Base-by-base conservation (phyloP, 2,888 invertebrate species). In the Hanleya hanleyi region DNA sequence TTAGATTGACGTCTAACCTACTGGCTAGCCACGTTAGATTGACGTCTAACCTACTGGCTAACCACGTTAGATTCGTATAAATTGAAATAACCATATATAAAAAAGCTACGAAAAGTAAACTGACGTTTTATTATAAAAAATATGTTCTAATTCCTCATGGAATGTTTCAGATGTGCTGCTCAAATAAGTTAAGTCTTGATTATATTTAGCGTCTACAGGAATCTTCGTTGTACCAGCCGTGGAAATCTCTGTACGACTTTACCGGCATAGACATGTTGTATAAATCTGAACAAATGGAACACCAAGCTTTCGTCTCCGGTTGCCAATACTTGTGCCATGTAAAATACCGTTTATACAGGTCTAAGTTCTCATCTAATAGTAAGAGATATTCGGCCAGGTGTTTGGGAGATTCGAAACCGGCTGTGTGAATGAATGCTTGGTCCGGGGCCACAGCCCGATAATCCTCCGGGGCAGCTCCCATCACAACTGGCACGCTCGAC, bases 371-470 rank as follows among this genome's bases (percentile, higher is more conserved):
- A 26, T 57, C 33, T 29, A 57, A 18, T 26, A 57, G 2, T 5
- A 26, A 5, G 26, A 57, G 32, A 57, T 57, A 57, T 9, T 26
- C 61, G 2, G 61, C 61, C 26, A 57, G 33, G 15, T 57, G n/a
- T 57, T 57, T 57, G 29, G 61, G 61, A 4, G 61, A 57, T 57
- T 26, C 61, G 7, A 57, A 57, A 26, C 61, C 61, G n/a, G 29
- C 15, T 22, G 61, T 5, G 7, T 57, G 61, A 18, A 57, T 57
- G 26, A 22, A 57, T 15, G 61, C 18, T 32, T 26, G 15, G 2
- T 22, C 26, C 15, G 61, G 61, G 18, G 26, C n/a, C 3, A 57
- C n/a, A 32, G 15, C 29, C 29, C 18, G n/a, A 9, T 57, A 57
- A 26, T 57, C 26, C 3, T 29, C 61, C 3, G 33, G 29, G 15